These are phyloP conservation scores for Siniperca knerii DNA, from an alignment of 2,113 vertebrate genomes.

Conservation along the genomic window DNA sequence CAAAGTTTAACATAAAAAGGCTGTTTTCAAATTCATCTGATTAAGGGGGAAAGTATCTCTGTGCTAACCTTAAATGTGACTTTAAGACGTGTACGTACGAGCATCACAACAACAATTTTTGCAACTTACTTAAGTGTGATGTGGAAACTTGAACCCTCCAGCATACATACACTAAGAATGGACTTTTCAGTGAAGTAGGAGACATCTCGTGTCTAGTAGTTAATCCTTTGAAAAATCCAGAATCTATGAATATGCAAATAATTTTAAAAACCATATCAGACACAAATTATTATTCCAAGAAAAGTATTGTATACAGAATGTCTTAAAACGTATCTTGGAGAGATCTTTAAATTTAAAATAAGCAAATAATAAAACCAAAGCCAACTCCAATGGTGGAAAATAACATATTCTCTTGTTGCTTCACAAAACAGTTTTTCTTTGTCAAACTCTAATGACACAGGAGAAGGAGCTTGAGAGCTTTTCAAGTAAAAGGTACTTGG, in stretches of 20 bases:
- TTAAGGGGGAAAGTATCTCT: background rate
- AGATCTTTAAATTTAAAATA: background rate
- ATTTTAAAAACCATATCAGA: background rate
- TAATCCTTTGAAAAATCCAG: background rate
- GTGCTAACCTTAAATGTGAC: background rate
- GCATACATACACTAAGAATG: background rate
- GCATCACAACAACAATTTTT: background rate
- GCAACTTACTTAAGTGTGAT: background rate
- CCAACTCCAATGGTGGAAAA: background rate
- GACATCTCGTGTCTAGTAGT: background rate
- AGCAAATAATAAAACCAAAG: background rate
- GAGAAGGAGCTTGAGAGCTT: constrained; percentile 22
- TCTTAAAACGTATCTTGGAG: background rate
- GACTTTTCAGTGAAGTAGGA: too few species aligned
- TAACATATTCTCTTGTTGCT: background rate
- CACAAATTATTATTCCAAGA: background rate
- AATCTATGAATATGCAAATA: too few species aligned
- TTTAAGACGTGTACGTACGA: background rate
- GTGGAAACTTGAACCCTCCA: background rate
- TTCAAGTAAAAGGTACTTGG: constrained; percentile 24
- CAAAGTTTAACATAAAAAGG: background rate
- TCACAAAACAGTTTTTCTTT: background rate
- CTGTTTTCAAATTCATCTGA: background rate
- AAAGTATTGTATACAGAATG: background rate
- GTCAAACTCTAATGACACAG: constrained; percentile 1